Evolutionary conservation across 1,140 invertebrate genomes (phyloP), one percentile per base, ranked within the genome.

Genomic region (Drosophila varians): DNA sequence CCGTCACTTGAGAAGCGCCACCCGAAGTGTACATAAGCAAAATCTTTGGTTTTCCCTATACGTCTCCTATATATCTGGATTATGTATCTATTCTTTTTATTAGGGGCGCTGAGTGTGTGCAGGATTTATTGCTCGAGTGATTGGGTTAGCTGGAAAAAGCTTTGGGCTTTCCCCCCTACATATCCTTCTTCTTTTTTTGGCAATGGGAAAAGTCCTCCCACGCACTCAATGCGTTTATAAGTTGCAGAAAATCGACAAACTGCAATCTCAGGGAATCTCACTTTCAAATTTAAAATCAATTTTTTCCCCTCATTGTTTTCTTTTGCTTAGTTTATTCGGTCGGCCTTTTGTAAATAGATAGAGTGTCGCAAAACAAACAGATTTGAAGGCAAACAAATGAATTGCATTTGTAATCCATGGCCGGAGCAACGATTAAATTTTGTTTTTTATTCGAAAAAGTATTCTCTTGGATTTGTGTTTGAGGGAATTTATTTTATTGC

Each of bases 121-220:
- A 73, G 74, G 57, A 74, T 74, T 74, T 74, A 74, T 74, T 31
- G 51, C 70, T 74, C 46, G 52, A 46, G 49, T 74, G 70, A 74
- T 74, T 74, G 70, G 70, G 68, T 61, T 73, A 47, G 60, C 62
- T 66, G 62, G 31, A 66, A 66, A 66, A 60, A 65, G 46, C 47
- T 66, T 66, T 66, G 62, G 62, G 52, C 65, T 66, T 65, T 16
- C 38, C 34, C 38, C 26, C n/a, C n/a, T n/a, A n/a, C n/a, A n/a
- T n/a, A n/a, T n/a, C n/a, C n/a, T n/a, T n/a, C n/a, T n/a, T n/a
- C n/a, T 45, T 26, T 36, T 58, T 40, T 18, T 23, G 25, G n/a
- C n/a, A n/a, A n/a, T n/a, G n/a, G n/a, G n/a, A n/a, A n/a, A n/a
- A n/a, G n/a, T n/a, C n/a, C n/a, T n/a, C n/a, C n/a, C n/a, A n/a